These are phyloP conservation scores for Leucoma salicis DNA, from an alignment of 2,888 invertebrate species.

Conservation along the genomic window DNA sequence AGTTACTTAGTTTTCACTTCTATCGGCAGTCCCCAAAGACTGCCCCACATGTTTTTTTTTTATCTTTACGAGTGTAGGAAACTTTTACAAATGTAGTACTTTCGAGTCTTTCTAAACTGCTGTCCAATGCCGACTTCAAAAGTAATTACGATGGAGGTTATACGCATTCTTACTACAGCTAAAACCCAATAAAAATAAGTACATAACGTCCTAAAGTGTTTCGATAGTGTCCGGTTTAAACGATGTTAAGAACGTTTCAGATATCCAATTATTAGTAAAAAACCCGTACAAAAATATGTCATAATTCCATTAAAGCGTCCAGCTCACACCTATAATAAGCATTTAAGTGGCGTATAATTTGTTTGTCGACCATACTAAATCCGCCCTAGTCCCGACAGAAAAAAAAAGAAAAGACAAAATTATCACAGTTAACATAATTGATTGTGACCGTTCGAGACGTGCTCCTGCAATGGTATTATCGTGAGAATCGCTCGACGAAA, in stretches of 20 bases:
- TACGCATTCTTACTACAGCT: constrained; percentile 12
- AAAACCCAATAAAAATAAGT: constrained; percentile 22
- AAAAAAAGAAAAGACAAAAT: constrained; percentile 54
- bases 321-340: constrained; percentile 53
- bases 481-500: constrained; percentile 63
- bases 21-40: too few species aligned
- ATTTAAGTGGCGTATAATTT: constrained; percentile 72
- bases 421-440: constrained; percentile 80
- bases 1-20: too few species aligned
- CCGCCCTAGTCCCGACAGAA: constrained; percentile 41
- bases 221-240: constrained; percentile 16
- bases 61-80: too few species aligned
- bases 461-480: constrained; percentile 67
- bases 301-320: constrained; percentile 37
- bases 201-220: constrained; percentile 20
- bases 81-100: too few species aligned
- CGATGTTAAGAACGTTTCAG: constrained; percentile 16
- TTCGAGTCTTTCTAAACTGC: too few species aligned
- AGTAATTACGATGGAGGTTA: background rate
- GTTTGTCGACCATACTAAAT: constrained; percentile 63
- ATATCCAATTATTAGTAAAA: constrained; percentile 29
- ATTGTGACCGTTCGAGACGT: constrained; percentile 74
- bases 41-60: too few species aligned
- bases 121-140: too few species aligned
- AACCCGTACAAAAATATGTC: constrained; percentile 31